Percentiles rank a stretch among this genome's conserved stretches.
Evolutionary conservation across 2,113 vertebrate species (phyloP).

Genomic region (Hippolais icterina): DNA sequence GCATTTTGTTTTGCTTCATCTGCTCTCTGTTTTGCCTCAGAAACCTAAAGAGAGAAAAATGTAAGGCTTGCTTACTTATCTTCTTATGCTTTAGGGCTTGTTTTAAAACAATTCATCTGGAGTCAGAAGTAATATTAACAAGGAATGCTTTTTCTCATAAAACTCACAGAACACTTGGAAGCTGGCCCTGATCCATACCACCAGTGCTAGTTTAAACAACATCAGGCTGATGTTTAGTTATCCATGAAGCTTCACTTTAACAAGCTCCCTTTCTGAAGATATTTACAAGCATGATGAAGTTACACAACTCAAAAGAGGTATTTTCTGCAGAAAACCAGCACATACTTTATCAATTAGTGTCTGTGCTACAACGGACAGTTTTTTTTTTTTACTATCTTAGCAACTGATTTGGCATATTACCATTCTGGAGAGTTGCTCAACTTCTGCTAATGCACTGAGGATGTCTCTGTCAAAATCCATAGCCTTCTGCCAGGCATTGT

Average conservation of each 20-base stretch:
- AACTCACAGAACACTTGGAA: conserved; percentile 17
- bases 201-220: conserved; percentile 41
- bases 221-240: conserved; percentile 9
- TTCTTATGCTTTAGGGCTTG: neutral
- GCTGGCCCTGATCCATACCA: neutral
- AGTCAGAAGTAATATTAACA: neutral
- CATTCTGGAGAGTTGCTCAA: conserved; percentile 93
- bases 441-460: conserved; percentile 85
- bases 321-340: neutral
- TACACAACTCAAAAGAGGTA: neutral
- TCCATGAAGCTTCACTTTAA: neutral
- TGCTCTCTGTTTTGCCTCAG: conserved; percentile 88
- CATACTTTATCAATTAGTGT: neutral
- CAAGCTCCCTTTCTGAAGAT: neutral
- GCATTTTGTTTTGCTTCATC: conserved; percentile 90
- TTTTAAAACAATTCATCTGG: neutral
- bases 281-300: neutral
- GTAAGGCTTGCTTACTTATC: neutral
- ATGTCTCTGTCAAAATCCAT: conserved; percentile 89
- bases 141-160: conserved; percentile 19
- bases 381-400: neutral
- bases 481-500: conserved; percentile 82
- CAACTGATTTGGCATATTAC: conserved; percentile 67
- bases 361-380: neutral
- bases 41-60: conserved; percentile 77